A percentile compares a stretch with the other conserved stretches of the same genome.
phyloP scores from a whole-genome alignment of 2,888 invertebrate species.

The Didymodactylos carnosus region DNA sequence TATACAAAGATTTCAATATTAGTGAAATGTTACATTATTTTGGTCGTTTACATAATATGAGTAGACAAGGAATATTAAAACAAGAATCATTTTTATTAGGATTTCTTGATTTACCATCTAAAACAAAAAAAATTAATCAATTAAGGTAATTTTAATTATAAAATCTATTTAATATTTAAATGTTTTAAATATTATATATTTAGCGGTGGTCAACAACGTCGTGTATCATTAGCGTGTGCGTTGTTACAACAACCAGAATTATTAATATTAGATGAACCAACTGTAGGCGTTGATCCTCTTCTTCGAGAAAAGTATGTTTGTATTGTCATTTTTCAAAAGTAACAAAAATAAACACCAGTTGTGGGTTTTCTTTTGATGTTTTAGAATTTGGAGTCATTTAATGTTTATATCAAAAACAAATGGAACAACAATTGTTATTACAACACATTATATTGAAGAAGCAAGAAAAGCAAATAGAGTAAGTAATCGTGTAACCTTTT shows the following conservation, averaged over 20 bases:
- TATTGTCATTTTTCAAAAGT: not conserved
- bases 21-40: conserved; percentile 87
- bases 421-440: conserved; percentile 77
- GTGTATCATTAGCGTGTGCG: conserved; percentile 74
- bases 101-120: conserved; percentile 69
- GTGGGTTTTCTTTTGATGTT: not conserved
- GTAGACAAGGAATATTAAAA: conserved; percentile 52
- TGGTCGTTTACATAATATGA: conserved; percentile 84
- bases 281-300: conserved; percentile 73
- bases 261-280: conserved; percentile 72
- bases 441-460: conserved; percentile 87
- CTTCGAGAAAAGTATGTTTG: conserved; percentile 36
- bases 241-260: conserved; percentile 77
- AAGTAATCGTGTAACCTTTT: not conserved
- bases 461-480: conserved; percentile 38
- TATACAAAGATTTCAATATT: conserved; percentile 51
- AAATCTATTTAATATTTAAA: not conserved
- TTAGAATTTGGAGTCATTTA: conserved; percentile 76
- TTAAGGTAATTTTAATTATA: conserved; percentile 41
- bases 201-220: conserved; percentile 71
- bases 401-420: conserved; percentile 69
- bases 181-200: conserved; percentile 16
- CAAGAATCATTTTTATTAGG: conserved; percentile 64
- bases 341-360: not conserved
- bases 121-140: conserved; percentile 57